These are phyloP conservation scores for Colaptes auratus DNA, from an alignment of 2,113 vertebrate species.

Conservation along the genomic window DNA sequence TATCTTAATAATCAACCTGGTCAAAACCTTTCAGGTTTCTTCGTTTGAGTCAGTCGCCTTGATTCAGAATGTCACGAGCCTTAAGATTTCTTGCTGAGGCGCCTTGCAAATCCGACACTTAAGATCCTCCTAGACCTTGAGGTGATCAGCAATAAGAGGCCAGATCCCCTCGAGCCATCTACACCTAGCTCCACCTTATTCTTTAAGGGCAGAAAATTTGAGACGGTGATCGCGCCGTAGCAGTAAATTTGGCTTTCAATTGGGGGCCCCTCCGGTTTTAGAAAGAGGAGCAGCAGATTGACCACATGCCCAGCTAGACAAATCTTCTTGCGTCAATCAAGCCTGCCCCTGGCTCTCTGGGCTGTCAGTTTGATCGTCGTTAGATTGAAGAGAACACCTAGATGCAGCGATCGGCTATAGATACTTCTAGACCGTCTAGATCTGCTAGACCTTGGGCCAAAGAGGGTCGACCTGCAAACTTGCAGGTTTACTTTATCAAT, in stretches of 20 bases:
- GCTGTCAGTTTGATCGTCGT: constrained; percentile 94
- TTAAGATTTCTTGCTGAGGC: constrained; percentile 93
- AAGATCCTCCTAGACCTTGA: constrained; percentile 92
- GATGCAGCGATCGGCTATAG: constrained; percentile 94
- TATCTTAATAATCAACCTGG: constrained; percentile 91
- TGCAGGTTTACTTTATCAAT: constrained; percentile 97
- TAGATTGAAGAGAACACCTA: constrained; percentile 94
- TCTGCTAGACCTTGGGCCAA: constrained; percentile 94
- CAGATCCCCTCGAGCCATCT: constrained; percentile 91
- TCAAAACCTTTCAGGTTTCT: constrained; percentile 96
- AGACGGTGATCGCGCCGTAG: constrained; percentile 87
- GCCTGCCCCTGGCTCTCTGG: constrained; percentile 93
- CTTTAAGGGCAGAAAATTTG: constrained; percentile 89
- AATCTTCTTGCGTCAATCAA: constrained; percentile 94
- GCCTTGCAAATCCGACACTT: constrained; percentile 93
- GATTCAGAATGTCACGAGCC: constrained; percentile 95
- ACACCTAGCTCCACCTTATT: constrained; percentile 90
- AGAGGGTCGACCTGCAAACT: constrained; percentile 95
- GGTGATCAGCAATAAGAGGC: constrained; percentile 93
- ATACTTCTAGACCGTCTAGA: constrained; percentile 94
- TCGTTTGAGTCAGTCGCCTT: constrained; percentile 93
- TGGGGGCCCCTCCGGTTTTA: constrained; percentile 88
- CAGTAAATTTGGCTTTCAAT: constrained; percentile 92
- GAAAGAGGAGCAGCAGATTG: constrained; percentile 92
- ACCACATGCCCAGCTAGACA: constrained; percentile 91